Base-by-base conservation (phyloP, 2,888 invertebrate genomes). In the Phasia obesa region DNA sequence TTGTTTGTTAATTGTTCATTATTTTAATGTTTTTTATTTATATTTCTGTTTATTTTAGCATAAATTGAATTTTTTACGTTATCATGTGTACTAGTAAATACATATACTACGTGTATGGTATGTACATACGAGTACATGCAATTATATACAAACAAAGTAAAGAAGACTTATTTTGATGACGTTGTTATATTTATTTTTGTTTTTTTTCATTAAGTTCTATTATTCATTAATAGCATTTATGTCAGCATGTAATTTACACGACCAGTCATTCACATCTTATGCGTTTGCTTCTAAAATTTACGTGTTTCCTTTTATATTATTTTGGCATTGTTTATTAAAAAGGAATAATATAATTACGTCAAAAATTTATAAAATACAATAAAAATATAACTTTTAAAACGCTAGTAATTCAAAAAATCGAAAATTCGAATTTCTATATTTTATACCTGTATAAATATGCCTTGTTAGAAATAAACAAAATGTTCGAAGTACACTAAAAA, bases 171-270 rank as follows among this genome's bases (percentile, higher is more conserved):
- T 42, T 74, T 81, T 77, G 81, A 75, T 82, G 82, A 82, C 82
- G 82, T 82, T 82, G 78, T 78, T 67, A 75, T 69, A 23, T 69
- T 42, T 76, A 23, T 76, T 81, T 27, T 77, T 57, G 60, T 70
- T 59, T 53, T 59, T 53, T 67, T 62, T 64, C 49, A 59, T 57
- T 65, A 51, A 42, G 27, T 57, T 78, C 55, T 81, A 27, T 71
- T 70, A 81, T 71, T 71, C 65, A 81, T 71, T 60, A 59, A 42
- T 15, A 27, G 11, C 19, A 71, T 76, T 27, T 67, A n/a, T 73
- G 67, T 67, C 62, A 60, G 25, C 49, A 49, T 62, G 19, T 31
- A 17, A 62, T 42, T 55, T 42, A 44, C 25, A 51, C 27, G 31
- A 11, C 17, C 44, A 53, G 21, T 27, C 51, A 47, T 53, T 64